Conservation (phyloP, 2,888 invertebrate genomes). For the Drosophila buzzatii region DNA sequence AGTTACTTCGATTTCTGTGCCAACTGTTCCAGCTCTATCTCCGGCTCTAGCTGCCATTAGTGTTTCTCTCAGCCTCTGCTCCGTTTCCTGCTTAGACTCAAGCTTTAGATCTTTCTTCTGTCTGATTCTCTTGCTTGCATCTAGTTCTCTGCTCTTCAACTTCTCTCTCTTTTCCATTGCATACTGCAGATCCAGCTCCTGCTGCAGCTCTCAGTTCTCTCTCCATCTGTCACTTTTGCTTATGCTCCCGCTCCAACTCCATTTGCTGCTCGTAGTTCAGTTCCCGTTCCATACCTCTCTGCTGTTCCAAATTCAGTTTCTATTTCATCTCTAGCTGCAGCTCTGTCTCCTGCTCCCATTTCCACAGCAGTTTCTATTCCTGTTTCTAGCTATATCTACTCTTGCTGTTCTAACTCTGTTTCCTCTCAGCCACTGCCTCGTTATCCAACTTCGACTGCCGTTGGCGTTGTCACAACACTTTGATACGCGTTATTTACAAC, state of each 20-base stretch:
- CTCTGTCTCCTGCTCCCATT: neutral
- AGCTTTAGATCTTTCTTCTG: neutral
- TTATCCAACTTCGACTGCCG: slow-evolving; percentile 38
- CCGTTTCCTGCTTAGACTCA: no score
- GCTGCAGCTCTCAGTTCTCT: neutral
- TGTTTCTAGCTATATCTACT: neutral
- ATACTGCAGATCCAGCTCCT: neutral
- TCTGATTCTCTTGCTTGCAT: neutral
- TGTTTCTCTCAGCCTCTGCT: no score
- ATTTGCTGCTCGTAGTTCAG: no score
- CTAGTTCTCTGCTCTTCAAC: neutral
- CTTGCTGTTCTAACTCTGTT: neutral
- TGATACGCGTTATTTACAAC: slow-evolving; percentile 71
- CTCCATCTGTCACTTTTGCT: neutral
- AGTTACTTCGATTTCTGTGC: neutral
- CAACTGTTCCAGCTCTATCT: neutral
- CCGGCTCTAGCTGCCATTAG: neutral
- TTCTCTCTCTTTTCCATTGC: neutral
- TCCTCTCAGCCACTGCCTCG: neutral
- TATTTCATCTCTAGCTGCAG: neutral
- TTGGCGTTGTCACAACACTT: slow-evolving; percentile 66
- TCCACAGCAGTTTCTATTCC: neutral
- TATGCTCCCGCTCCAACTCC: neutral
- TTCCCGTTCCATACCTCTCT: neutral
- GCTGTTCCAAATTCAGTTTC: neutral